Evolutionary conservation across 2,797 vertebrate species (phyloP), one percentile per base, ranked within the genome.

Genomic region (Chanos chanos): DNA sequence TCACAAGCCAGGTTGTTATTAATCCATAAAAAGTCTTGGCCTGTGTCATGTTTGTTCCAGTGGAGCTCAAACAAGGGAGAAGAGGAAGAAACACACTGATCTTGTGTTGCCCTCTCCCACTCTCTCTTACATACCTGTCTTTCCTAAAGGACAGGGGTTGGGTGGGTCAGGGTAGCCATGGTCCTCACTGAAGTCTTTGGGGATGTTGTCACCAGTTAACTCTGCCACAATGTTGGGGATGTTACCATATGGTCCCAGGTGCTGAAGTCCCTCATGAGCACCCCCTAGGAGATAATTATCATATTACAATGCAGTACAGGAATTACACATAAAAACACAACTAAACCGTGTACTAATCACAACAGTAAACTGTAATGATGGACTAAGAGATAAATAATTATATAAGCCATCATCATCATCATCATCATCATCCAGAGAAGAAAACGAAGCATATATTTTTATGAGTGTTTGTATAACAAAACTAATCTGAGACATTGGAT

Each of bases 191-290:
- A 97, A 94, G 82, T 97, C 94, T 83, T 98, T 97, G 30, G 97
- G 94, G 34, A 97, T 85, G 0, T 97, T 96, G 80, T 98, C 95
- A 0, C 96, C 95, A 1, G 95, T 96, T 82, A 99, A 81, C 78
- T 98, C 97, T 3, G 97, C 97, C 72, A 99, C 94, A 0, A 98
- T 96, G 77, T 98, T 98, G 44, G 97, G 97, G 69, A 99, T 99
- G 79, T 99, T 96, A 13, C 97, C 95, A 1, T 93, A 97, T 4
- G 97, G 95, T 59, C 97, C 96, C 40, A 99, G 86, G 73, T 98
- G 97, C 79, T 99, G 97, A 50, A 99, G 89, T 47, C 96, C 97
- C 67, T 99, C 97, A 2, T 99, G 96, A 0, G 97, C 95, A 67
- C 97, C 96, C 79, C 96, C 97, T 99, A 71, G 74, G 84, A 84